These are phyloP conservation scores for Onchidella celtica DNA, from an alignment of 2,888 invertebrate genomes.

Conservation along the genomic window DNA sequence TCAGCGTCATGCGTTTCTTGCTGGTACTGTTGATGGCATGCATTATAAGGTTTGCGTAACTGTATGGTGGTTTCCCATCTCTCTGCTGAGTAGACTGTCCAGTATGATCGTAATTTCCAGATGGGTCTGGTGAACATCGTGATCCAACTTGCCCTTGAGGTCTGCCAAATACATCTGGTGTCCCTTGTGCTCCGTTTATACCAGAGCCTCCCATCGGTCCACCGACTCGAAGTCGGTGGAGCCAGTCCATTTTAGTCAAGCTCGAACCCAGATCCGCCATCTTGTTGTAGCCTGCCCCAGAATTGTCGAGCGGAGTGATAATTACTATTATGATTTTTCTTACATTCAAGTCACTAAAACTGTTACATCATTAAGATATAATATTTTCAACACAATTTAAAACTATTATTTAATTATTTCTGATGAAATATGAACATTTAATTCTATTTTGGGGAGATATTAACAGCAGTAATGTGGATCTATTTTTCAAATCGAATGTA, in stretches of 20 bases:
- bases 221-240: conserved; percentile 77
- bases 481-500: background rate
- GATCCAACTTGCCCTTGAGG: conserved; percentile 69
- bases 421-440: background rate
- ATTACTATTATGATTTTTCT: background rate
- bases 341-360: background rate
- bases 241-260: conserved; percentile 82
- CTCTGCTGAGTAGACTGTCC: conserved; percentile 66
- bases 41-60: conserved; percentile 87
- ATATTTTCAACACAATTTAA: background rate
- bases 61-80: conserved; percentile 82
- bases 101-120: conserved; percentile 69
- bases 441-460: too few relatives aligned
- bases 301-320: conserved; percentile 34
- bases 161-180: conserved; percentile 61
- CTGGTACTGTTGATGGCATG: conserved; percentile 86
- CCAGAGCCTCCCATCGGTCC: conserved; percentile 37
- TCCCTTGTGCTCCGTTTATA: conserved; percentile 59
- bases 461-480: too few relatives aligned
- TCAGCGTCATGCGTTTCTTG: conserved; percentile 87
- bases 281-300: conserved; percentile 74
- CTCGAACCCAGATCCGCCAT: conserved; percentile 66
- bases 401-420: background rate
- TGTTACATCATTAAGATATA: too few relatives aligned
- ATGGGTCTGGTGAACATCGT: conserved; percentile 73